Percentiles rank a stretch among this genome's conserved stretches.
Conservation (phyloP, 1,140 invertebrate species). For the Aphelenchoides fujianensis region DNA sequence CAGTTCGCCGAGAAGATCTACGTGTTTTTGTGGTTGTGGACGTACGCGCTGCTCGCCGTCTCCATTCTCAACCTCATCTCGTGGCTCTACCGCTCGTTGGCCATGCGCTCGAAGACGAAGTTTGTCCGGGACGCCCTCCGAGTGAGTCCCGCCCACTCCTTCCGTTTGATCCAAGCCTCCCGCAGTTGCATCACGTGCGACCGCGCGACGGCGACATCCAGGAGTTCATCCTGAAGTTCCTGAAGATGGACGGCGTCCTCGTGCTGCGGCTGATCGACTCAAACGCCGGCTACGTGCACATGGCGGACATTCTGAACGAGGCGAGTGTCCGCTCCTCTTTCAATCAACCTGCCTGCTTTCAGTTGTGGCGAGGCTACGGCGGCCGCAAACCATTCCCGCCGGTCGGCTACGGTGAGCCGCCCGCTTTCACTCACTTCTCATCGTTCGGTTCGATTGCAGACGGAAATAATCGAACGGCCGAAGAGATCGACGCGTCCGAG, state of each 20-base stretch:
- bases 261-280: slow-evolving; percentile 44
- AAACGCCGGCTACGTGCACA: slow-evolving; percentile 47
- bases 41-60: slow-evolving; percentile 35
- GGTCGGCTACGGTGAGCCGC: neutral
- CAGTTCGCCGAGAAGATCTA: slow-evolving; percentile 49
- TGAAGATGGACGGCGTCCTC: slow-evolving; percentile 41
- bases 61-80: slow-evolving; percentile 33
- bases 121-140: slow-evolving; percentile 41
- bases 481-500: too few relatives aligned
- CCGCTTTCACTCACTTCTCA: neutral
- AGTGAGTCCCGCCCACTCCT: neutral
- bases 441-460: neutral
- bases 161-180: too few relatives aligned
- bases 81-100: slow-evolving; percentile 35
- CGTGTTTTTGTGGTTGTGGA: slow-evolving; percentile 51
- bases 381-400: neutral
- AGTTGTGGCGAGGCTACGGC: slow-evolving; percentile 18
- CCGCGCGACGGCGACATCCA: slow-evolving; percentile 14
- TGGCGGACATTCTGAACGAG: slow-evolving; percentile 50
- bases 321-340: neutral
- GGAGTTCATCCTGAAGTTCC: slow-evolving; percentile 36
- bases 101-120: slow-evolving; percentile 33
- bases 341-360: neutral
- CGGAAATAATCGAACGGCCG: neutral
- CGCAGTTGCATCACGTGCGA: slow-evolving; percentile 33